phyloP scores from a whole-genome alignment of 1,140 invertebrate genomes.

The Pachypeltis micranthus region DNA sequence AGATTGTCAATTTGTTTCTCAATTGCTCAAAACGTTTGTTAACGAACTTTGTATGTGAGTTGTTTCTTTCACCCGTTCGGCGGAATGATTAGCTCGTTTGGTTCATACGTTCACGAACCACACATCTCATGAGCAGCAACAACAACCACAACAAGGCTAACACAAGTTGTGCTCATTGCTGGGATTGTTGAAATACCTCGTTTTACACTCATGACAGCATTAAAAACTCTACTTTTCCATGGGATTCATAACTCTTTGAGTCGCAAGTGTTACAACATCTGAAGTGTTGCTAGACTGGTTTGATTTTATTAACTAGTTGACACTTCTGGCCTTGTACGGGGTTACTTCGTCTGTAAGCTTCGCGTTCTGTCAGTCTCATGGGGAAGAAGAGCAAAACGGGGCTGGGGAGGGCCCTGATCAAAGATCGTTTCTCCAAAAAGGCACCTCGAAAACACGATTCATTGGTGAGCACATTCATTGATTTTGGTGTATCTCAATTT shows the following conservation, averaged over 20 bases:
- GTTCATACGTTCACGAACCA: too few species aligned
- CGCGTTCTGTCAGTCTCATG: conserved; percentile 42
- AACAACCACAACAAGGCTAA: too few species aligned
- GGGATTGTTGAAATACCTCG: background rate
- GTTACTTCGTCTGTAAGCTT: too few species aligned
- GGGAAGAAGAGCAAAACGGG: conserved; percentile 48
- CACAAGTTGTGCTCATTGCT: too few species aligned
- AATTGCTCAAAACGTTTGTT: too few species aligned
- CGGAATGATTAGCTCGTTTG: too few species aligned
- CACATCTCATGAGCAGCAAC: too few species aligned
- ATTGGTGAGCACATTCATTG: conserved; percentile 29
- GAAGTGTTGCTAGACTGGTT: background rate
- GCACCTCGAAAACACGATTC: conserved; percentile 24
- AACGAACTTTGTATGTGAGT: too few species aligned
- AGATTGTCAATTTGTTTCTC: too few species aligned
- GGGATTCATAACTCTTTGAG: background rate
- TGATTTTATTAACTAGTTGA: background rate
- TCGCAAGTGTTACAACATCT: background rate
- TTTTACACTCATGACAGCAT: background rate
- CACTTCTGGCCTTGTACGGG: background rate
- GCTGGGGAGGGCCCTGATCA: conserved; percentile 61
- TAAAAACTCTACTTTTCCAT: background rate
- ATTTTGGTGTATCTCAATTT: too few species aligned
- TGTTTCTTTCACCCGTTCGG: too few species aligned
- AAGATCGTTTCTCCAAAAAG: conserved; percentile 54